Percentiles rank a stretch among this genome's conserved stretches.
Evolutionary conservation across 2,888 invertebrate species (phyloP).

Genomic region (Hirtodrosophila confusa): DNA sequence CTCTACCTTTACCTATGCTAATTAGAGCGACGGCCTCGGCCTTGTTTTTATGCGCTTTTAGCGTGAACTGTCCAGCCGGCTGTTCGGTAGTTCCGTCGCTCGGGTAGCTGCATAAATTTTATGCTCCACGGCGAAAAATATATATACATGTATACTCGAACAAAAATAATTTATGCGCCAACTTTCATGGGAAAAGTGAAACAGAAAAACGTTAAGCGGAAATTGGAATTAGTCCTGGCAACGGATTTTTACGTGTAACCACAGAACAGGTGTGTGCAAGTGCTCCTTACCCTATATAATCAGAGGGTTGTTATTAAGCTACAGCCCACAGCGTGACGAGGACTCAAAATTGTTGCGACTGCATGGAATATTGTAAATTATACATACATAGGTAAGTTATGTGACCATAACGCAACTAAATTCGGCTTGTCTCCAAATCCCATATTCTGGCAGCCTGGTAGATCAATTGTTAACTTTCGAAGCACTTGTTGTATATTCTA

Average conservation of each 20-base stretch:
- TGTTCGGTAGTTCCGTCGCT: slow-evolving; percentile 31
- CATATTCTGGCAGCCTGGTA: too few relatives aligned
- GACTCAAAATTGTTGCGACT: slow-evolving; percentile 40
- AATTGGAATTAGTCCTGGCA: slow-evolving; percentile 63
- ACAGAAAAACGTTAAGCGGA: slow-evolving; percentile 69
- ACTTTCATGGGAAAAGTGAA: slow-evolving; percentile 71
- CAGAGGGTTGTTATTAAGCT: slow-evolving; percentile 40
- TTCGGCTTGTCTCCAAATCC: too few relatives aligned
- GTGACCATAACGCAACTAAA: too few relatives aligned
- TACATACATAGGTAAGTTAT: slow-evolving; percentile 66
- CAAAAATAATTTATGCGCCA: slow-evolving; percentile 68
- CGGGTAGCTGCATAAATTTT: slow-evolving; percentile 71
- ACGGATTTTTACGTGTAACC: slow-evolving; percentile 61
- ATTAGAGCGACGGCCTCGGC: slow-evolving; percentile 77
- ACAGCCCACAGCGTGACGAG: slow-evolving; percentile 61
- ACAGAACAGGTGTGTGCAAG: slow-evolving; percentile 54
- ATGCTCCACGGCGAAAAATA: slow-evolving; percentile 60
- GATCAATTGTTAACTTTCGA: too few relatives aligned
- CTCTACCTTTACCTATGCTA: slow-evolving; percentile 61
- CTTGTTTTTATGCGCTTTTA: slow-evolving; percentile 77
- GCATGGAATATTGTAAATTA: slow-evolving; percentile 51
- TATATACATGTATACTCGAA: slow-evolving; percentile 6
- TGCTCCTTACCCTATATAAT: slow-evolving; percentile 23
- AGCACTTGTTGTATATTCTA: too few relatives aligned
- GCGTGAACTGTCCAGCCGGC: slow-evolving; percentile 59